Percentiles rank a stretch among this genome's conserved stretches.
Evolutionary conservation across 2,797 vertebrate genomes (phyloP).

Genomic region (Threskiornis aethiopicus): DNA sequence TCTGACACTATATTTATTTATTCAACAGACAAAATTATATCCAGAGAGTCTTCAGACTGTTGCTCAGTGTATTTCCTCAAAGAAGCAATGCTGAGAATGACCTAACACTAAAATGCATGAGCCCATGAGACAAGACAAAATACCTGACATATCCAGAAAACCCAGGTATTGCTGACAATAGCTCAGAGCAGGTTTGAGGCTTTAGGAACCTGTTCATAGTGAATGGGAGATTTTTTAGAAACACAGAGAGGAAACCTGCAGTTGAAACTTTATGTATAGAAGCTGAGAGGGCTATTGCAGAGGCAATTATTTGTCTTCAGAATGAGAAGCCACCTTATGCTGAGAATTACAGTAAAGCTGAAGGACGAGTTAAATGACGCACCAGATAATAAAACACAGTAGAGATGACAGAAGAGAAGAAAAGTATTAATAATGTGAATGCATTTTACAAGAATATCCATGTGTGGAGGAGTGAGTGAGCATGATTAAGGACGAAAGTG

Average conservation of each 20-base stretch:
- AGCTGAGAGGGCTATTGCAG: not conserved
- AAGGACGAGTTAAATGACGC: not conserved
- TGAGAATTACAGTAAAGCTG: not conserved
- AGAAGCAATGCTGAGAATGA: not conserved
- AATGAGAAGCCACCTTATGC: not conserved
- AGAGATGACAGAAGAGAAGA: not conserved
- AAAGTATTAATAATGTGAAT: not conserved
- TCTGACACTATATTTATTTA: not conserved
- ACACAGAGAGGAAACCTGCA: not conserved
- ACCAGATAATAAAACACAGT: not conserved
- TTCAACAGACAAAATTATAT: not conserved
- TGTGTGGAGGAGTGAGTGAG: conserved; percentile 11
- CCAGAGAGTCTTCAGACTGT: not conserved
- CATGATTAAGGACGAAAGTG: not conserved
- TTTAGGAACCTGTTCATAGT: not conserved
- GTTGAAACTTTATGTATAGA: not conserved
- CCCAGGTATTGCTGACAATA: not conserved
- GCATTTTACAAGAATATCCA: conserved; percentile 11
- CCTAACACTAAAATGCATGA: not conserved
- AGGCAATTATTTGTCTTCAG: not conserved
- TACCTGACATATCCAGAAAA: not conserved
- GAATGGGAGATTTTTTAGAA: not conserved
- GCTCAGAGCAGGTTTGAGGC: not conserved
- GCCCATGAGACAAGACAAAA: not conserved
- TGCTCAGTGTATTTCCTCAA: not conserved